phyloP scores from a whole-genome alignment of 2,113 vertebrate genomes.

The Oplegnathus fasciatus region DNA sequence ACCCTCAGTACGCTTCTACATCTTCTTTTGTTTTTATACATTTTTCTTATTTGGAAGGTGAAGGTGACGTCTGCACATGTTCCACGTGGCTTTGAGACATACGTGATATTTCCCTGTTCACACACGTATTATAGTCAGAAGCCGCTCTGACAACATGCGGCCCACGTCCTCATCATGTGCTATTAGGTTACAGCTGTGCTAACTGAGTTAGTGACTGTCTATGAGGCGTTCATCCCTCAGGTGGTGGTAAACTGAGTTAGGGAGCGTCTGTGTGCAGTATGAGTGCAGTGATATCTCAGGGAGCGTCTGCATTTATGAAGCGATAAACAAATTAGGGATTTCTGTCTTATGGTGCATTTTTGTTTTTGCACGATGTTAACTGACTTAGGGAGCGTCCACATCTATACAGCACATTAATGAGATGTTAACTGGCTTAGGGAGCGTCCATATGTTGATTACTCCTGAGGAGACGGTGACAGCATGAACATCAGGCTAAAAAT shows the following conservation, averaged over 20 bases:
- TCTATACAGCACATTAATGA: background rate
- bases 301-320: slow-evolving; percentile 14
- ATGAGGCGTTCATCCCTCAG: background rate
- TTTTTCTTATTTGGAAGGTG: background rate
- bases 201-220: slow-evolving; percentile 41
- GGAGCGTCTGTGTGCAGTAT: background rate
- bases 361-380: background rate
- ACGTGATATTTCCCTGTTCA: slow-evolving; percentile 21
- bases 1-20: no score
- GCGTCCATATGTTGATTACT: background rate
- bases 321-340: background rate
- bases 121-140: background rate
- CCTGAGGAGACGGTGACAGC: background rate
- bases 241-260: slow-evolving; percentile 16
- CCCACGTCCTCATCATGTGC: background rate
- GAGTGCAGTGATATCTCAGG: background rate
- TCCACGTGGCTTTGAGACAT: background rate
- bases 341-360: background rate
- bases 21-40: no score
- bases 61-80: background rate
- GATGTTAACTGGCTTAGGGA: background rate
- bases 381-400: background rate
- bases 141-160: background rate
- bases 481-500: background rate
- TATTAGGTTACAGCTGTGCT: slow-evolving; percentile 9